Percentiles rank a stretch among this genome's conserved stretches.
Conservation (phyloP, 2,888 invertebrate species). For the Altica lythri region DNA sequence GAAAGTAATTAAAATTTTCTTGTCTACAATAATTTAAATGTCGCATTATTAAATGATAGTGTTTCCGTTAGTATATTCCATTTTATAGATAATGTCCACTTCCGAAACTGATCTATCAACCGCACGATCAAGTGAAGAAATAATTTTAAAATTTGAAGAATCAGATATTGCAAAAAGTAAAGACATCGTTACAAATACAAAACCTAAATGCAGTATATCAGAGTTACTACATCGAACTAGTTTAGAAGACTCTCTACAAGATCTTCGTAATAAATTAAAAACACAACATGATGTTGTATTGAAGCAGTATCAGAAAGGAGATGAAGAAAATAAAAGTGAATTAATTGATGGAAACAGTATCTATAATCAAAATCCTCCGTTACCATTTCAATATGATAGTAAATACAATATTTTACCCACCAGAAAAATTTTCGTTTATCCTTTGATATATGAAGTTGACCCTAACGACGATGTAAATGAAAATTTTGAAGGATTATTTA, state of each 20-base stretch:
- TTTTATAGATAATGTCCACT: too few relatives aligned
- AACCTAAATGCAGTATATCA: too few relatives aligned
- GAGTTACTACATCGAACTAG: not conserved
- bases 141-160: too few relatives aligned
- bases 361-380: not conserved
- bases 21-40: too few relatives aligned
- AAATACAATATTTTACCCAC: not conserved
- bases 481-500: not conserved
- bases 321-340: not conserved
- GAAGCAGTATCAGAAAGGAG: not conserved
- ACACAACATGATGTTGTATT: not conserved
- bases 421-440: not conserved
- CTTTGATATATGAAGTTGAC: too few relatives aligned
- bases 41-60: too few relatives aligned
- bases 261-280: not conserved
- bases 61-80: too few relatives aligned
- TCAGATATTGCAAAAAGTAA: too few relatives aligned
- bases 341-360: not conserved
- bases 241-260: slow-evolving; percentile 1
- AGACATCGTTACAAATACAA: too few relatives aligned
- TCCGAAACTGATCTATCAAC: too few relatives aligned
- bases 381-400: not conserved
- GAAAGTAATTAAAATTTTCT: too few relatives aligned
- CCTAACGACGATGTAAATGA: not conserved
- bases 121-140: too few relatives aligned